phyloP scores from a whole-genome alignment of 2,888 invertebrate species.

The Hypomecis atomaria region DNA sequence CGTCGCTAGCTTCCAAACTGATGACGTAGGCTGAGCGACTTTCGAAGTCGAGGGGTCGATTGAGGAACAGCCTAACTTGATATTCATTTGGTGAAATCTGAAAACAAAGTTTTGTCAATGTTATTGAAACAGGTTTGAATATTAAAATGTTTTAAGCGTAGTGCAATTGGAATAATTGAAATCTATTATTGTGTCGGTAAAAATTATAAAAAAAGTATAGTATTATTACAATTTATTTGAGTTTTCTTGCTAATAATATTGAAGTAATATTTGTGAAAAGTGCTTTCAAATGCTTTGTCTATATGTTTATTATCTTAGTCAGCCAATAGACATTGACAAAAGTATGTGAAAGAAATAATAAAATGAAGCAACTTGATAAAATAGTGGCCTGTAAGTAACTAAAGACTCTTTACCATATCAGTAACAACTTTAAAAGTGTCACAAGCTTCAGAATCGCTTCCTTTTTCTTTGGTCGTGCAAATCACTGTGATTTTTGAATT shows the following conservation, averaged over 20 bases:
- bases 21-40: conserved; percentile 89
- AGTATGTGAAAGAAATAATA: too few species aligned
- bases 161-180: too few species aligned
- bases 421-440: conserved; percentile 87
- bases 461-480: conserved; percentile 85
- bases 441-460: conserved; percentile 88
- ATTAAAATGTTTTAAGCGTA: neutral
- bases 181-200: too few species aligned
- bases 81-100: conserved; percentile 88
- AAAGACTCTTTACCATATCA: conserved; percentile 78
- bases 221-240: too few species aligned
- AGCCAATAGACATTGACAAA: too few species aligned
- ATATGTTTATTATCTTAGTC: too few species aligned
- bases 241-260: too few species aligned
- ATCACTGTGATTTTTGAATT: conserved; percentile 88
- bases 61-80: conserved; percentile 87
- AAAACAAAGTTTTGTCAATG: conserved; percentile 38
- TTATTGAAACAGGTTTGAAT: neutral
- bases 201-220: neutral
- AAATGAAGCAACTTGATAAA: too few species aligned
- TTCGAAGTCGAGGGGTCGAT: conserved; percentile 90
- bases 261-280: too few species aligned
- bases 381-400: too few species aligned
- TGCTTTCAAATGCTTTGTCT: too few species aligned
- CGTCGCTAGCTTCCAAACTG: conserved; percentile 87